phyloP scores from a whole-genome alignment of 2,113 vertebrate genomes.

The Peromyscus californicus region DNA sequence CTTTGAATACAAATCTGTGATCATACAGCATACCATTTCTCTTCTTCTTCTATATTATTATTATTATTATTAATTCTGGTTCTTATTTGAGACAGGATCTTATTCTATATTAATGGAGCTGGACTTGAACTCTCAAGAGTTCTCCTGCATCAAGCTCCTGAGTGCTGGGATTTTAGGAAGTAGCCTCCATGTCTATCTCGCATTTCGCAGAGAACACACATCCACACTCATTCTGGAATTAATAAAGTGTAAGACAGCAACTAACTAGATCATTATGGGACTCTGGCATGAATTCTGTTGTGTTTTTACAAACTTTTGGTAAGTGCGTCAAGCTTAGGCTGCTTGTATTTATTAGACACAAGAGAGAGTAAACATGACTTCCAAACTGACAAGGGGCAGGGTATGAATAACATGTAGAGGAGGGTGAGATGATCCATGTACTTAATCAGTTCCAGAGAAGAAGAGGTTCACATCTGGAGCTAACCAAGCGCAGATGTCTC shows the following conservation, averaged over 20 bases:
- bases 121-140: neutral
- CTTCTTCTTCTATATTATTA: neutral
- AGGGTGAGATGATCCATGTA: neutral
- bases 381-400: neutral
- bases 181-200: neutral
- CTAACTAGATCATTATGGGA: neutral
- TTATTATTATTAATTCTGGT: neutral
- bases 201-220: neutral
- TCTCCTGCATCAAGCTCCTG: neutral
- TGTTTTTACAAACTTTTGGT: neutral
- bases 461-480: neutral
- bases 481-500: neutral
- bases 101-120: neutral
- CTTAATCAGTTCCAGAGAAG: neutral
- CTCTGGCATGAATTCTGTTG: neutral
- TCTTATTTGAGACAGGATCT: neutral
- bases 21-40: neutral
- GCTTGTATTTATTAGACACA: conserved; percentile 10
- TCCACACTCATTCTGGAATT: neutral
- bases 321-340: neutral
- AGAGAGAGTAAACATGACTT: neutral
- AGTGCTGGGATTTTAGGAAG: neutral
- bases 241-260: neutral
- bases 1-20: neutral
- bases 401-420: neutral